Evolutionary conservation across 2,797 vertebrate species (phyloP).

Genomic region (Antennarius maculatus): DNA sequence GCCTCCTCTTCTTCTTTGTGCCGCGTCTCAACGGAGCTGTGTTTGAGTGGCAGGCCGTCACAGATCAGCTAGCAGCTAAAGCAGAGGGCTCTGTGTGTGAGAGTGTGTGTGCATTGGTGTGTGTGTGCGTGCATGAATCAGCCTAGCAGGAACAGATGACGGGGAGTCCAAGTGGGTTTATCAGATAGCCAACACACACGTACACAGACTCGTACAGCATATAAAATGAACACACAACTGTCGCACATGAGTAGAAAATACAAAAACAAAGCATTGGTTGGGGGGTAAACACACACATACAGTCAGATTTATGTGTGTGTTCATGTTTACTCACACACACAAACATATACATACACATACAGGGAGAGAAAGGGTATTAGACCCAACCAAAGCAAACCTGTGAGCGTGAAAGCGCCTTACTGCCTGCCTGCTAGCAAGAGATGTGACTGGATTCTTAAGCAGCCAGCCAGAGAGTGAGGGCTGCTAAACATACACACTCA

Average conservation of each 20-base stretch:
- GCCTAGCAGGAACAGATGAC: conserved; percentile 93
- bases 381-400: conserved; percentile 97
- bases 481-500: conserved; percentile 61
- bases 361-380: conserved; percentile 96
- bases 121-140: conserved; percentile 85
- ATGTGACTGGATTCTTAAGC: conserved; percentile 99
- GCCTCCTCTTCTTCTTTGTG: conserved; percentile 89
- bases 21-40: conserved; percentile 92
- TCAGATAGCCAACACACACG: conserved; percentile 89
- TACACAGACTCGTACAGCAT: conserved; percentile 6
- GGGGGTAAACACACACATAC: conserved; percentile 45
- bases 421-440: conserved; percentile 93
- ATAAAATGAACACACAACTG: conserved; percentile 44
- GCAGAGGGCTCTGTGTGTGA: conserved; percentile 61
- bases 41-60: conserved; percentile 99
- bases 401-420: conserved; percentile 99
- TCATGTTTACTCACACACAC: conserved; percentile 14
- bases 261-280: conserved; percentile 63
- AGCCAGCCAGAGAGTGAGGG: conserved; percentile 85
- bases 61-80: conserved; percentile 91
- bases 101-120: conserved; percentile 41
- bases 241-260: conserved; percentile 54
- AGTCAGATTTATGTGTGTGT: conserved; percentile 57
- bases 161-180: conserved; percentile 99
- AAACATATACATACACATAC: conserved; percentile 36